Evolutionary conservation across 2,113 vertebrate species (phyloP).

Genomic region (Myotis davidii): DNA sequence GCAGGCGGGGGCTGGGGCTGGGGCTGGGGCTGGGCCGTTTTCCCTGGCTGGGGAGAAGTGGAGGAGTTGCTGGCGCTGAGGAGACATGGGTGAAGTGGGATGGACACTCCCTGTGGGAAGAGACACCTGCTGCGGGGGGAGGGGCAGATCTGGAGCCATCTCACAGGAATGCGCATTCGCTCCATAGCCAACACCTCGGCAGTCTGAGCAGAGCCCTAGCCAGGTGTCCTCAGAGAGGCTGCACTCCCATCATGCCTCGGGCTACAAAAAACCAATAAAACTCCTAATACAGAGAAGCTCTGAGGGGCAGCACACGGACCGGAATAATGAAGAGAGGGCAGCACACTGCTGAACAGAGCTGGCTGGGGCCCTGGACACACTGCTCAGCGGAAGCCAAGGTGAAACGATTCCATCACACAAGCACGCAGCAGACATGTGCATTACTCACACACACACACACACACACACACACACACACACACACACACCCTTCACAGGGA

Average conservation of each 20-base stretch:
- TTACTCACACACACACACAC: too few species aligned
- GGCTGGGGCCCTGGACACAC: background rate
- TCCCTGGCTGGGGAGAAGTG: background rate
- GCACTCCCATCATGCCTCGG: rapidly evolving
- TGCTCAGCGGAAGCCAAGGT: background rate
- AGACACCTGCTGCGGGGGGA: rapidly evolving
- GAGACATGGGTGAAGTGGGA: too few species aligned
- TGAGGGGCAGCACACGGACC: rapidly evolving
- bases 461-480: rapidly evolving
- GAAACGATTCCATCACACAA: background rate
- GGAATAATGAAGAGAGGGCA: background rate
- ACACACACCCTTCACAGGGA: background rate
- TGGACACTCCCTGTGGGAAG: background rate
- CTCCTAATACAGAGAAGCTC: background rate
- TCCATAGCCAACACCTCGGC: background rate
- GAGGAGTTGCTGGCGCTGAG: background rate
- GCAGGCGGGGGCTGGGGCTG: background rate
- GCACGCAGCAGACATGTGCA: background rate
- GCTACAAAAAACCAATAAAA: background rate
- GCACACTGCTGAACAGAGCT: background rate
- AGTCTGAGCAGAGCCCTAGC: rapidly evolving
- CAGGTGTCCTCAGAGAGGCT: background rate
- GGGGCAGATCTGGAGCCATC: background rate
- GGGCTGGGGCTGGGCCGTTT: too few species aligned
- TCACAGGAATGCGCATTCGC: too few species aligned